Percentiles rank a stretch among this genome's conserved stretches.
These are phyloP conservation scores for Oscheius onirici DNA, from an alignment of 2,888 invertebrate genomes.

Conservation along the genomic window DNA sequence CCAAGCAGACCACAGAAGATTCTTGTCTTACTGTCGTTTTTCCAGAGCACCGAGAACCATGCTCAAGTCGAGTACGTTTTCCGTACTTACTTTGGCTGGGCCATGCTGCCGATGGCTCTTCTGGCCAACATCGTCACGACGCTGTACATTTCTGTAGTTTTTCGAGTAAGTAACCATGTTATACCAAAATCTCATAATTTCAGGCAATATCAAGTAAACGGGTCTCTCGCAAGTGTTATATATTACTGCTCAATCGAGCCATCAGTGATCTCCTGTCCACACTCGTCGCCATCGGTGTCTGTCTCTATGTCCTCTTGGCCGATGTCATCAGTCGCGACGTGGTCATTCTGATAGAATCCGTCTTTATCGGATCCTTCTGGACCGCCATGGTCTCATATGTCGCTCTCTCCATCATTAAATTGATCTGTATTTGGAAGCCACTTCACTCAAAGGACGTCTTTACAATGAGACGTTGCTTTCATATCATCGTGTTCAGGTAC, in stretches of 20 bases:
- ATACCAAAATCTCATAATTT: not conserved
- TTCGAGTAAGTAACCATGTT: conserved; percentile 35
- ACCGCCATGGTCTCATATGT: conserved; percentile 53
- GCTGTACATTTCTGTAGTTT: conserved; percentile 59
- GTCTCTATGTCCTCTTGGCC: conserved; percentile 45
- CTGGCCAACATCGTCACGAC: conserved; percentile 53
- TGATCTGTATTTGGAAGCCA: conserved; percentile 35
- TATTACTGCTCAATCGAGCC: conserved; percentile 61
- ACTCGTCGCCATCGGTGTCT: conserved; percentile 41
- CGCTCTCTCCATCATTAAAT: conserved; percentile 47
- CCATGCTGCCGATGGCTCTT: conserved; percentile 60
- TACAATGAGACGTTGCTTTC: conserved; percentile 56
- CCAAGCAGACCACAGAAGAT: no score
- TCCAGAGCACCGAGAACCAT: not conserved
- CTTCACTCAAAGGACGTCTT: conserved; percentile 50
- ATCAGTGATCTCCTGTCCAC: conserved; percentile 59
- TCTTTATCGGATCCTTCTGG: conserved; percentile 59
- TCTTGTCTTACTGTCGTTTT: no score
- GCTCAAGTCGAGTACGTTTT: conserved; percentile 51
- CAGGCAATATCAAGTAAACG: conserved; percentile 51
- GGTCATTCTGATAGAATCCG: conserved; percentile 45
- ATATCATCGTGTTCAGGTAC: conserved; percentile 54
- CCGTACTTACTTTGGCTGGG: conserved; percentile 62
- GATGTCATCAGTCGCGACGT: conserved; percentile 53
- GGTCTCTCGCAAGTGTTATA: conserved; percentile 61